Evolutionary conservation across 2,888 invertebrate genomes (phyloP).

Genomic region (Conops quadrifasciatus): DNA sequence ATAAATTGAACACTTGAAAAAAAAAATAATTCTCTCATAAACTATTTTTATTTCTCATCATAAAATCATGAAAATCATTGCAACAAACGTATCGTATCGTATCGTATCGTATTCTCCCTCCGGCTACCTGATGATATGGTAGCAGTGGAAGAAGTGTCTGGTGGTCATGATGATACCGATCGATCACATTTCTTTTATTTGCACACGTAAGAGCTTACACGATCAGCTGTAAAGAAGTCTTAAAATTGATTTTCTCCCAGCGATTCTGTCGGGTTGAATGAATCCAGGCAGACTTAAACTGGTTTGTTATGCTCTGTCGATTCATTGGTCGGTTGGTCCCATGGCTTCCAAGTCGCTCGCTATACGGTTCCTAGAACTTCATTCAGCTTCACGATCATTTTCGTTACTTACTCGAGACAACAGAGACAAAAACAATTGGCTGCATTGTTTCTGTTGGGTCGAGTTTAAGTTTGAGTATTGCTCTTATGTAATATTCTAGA

Average conservation of each 20-base stretch:
- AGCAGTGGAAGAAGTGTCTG: no score
- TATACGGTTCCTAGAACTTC: constrained; percentile 25
- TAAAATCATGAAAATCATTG: no score
- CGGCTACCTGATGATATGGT: no score
- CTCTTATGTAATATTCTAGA: constrained; percentile 2
- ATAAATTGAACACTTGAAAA: no score
- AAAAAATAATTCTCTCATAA: no score
- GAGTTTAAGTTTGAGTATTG: constrained; percentile 9
- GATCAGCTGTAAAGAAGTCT: neutral
- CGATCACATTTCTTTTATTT: no score
- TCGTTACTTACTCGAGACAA: no score
- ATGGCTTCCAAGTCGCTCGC: neutral
- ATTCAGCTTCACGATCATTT: constrained; percentile 23
- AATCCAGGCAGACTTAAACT: neutral
- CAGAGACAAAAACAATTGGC: neutral
- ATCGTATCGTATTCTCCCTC: no score
- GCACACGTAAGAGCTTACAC: neutral
- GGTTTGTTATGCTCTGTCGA: neutral
- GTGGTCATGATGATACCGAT: no score
- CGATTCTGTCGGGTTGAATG: neutral
- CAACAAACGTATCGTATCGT: no score
- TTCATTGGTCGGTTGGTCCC: neutral
- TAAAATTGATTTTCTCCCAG: constrained; percentile 1
- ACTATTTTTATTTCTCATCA: no score
- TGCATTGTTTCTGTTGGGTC: constrained; percentile 6